Conservation (phyloP, 2,113 vertebrate genomes). For the Alethe castanea region DNA sequence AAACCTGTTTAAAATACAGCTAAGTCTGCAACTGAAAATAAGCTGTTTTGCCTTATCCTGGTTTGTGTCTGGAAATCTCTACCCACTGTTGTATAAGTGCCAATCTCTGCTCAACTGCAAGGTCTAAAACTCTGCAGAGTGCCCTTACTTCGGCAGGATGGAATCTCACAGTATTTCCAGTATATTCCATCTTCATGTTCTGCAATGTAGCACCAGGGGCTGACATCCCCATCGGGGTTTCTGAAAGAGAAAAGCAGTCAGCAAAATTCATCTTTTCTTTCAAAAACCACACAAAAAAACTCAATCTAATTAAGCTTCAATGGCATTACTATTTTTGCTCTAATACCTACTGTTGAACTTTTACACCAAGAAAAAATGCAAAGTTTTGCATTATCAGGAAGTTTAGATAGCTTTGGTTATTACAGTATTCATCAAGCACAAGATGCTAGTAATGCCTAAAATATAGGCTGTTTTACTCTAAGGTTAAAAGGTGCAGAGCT, state of each 20-base stretch:
- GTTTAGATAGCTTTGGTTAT: neutral
- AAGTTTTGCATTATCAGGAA: neutral
- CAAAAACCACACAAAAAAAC: neutral
- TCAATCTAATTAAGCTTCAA: neutral
- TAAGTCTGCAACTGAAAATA: neutral
- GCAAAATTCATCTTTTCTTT: neutral
- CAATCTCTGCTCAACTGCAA: neutral
- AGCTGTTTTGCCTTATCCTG: neutral
- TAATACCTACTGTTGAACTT: neutral
- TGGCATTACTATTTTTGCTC: neutral
- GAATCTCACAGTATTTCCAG: slow-evolving; percentile 96
- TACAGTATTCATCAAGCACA: neutral
- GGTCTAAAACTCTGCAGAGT: neutral
- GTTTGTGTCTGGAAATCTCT: neutral
- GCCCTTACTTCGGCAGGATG: slow-evolving; percentile 90
- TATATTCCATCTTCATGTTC: slow-evolving; percentile 93
- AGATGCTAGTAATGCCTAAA: neutral
- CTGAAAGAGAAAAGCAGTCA: slow-evolving; percentile 62
- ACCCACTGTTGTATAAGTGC: neutral
- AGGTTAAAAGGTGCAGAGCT: neutral
- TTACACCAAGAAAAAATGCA: neutral
- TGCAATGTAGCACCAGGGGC: slow-evolving; percentile 94
- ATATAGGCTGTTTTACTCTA: neutral
- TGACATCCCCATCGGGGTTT: slow-evolving; percentile 94
- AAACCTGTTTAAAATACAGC: neutral